Evolutionary conservation across 1,140 invertebrate species (phyloP).

Genomic region (Chlorops oryzae): DNA sequence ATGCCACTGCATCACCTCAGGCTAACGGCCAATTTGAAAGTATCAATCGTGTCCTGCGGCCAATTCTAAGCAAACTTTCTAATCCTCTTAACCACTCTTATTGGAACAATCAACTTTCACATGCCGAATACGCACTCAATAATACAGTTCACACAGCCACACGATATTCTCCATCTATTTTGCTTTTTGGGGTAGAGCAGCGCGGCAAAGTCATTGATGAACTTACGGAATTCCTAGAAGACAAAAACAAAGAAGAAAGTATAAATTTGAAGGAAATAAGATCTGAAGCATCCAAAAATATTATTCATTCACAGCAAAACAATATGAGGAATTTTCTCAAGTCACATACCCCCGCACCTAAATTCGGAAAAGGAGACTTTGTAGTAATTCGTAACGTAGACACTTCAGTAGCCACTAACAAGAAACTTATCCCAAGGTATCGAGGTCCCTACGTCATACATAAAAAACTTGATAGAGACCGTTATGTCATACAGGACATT

Average conservation of each 20-base stretch:
- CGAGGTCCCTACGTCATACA: conserved; percentile 1
- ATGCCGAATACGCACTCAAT: conserved; percentile 8
- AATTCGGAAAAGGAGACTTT: conserved; percentile 2
- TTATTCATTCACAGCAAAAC: too few relatives aligned
- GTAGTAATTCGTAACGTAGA: conserved; percentile 7
- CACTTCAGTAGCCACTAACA: conserved; percentile 2
- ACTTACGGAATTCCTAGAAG: conserved; percentile 2
- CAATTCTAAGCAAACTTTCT: too few relatives aligned
- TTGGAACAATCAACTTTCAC: conserved; percentile 4
- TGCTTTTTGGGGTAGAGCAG: conserved; percentile 6
- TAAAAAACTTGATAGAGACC: conserved; percentile 1
- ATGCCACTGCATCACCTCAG: not conserved
- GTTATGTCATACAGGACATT: not conserved
- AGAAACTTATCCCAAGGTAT: conserved; percentile 7
- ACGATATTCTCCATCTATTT: conserved; percentile 1
- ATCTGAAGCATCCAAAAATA: too few relatives aligned
- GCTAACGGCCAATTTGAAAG: conserved; percentile 7
- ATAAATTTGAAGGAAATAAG: too few relatives aligned
- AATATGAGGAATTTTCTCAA: too few relatives aligned
- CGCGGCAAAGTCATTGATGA: conserved; percentile 1
- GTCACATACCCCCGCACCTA: not conserved
- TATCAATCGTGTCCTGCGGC: not conserved
- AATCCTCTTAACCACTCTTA: too few relatives aligned
- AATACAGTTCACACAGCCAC: conserved; percentile 1
- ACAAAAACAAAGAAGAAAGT: too few relatives aligned